Percentiles rank a stretch among this genome's conserved stretches.
Conservation (phyloP, 2,888 invertebrate genomes). For the Coenonympha arcania region DNA sequence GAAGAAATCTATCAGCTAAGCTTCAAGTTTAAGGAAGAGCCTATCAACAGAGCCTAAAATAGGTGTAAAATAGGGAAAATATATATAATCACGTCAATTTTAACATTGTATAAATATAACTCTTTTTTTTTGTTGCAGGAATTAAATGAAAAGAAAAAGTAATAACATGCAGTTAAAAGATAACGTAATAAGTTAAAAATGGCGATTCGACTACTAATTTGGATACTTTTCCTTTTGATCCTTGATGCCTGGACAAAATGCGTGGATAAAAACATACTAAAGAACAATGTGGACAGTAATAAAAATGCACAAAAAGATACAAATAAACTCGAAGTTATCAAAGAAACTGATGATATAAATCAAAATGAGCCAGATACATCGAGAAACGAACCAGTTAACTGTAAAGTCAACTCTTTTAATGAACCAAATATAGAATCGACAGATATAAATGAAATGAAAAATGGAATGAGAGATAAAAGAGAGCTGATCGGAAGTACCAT, state of each 20-base stretch:
- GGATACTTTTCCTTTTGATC: background rate
- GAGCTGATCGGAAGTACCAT: too few relatives aligned
- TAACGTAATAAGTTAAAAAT: background rate
- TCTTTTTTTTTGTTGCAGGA: constrained; percentile 4
- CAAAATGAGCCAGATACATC: background rate
- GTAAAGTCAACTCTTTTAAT: background rate
- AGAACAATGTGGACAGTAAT: background rate
- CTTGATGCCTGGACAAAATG: background rate
- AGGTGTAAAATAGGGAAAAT: too few relatives aligned
- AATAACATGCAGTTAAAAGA: background rate
- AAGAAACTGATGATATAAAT: background rate
- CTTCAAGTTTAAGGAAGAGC: too few relatives aligned
- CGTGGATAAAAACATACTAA: background rate
- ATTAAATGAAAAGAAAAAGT: background rate
- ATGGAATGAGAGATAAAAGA: too few relatives aligned
- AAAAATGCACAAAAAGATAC: background rate
- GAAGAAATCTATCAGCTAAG: too few relatives aligned
- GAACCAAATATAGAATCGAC: background rate
- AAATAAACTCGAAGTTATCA: background rate
- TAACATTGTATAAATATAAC: too few relatives aligned
- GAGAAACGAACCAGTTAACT: background rate
- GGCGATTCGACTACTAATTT: background rate
- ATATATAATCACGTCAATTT: too few relatives aligned
- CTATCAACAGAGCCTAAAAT: too few relatives aligned
- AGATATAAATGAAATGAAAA: background rate